Percentiles rank a stretch among this genome's conserved stretches.
Evolutionary conservation across 2,113 vertebrate species (phyloP).

Genomic region (Daubentonia madagascariensis): DNA sequence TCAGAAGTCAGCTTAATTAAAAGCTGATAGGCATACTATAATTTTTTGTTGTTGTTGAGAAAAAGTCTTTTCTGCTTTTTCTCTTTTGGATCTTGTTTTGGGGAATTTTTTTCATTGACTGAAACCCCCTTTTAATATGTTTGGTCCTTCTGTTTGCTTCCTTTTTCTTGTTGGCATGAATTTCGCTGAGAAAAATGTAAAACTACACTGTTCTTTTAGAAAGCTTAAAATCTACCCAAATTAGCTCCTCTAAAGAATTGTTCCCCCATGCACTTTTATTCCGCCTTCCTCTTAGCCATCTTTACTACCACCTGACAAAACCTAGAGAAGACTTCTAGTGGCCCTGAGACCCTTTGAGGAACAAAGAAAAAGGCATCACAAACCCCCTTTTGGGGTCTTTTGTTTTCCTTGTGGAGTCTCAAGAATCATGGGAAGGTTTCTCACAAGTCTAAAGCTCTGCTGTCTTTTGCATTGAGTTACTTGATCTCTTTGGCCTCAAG

Average conservation of each 20-base stretch:
- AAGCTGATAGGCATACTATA: background rate
- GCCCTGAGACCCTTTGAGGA: background rate
- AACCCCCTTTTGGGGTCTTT: background rate
- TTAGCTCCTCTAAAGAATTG: background rate
- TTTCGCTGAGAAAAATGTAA: background rate
- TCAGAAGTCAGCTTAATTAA: background rate
- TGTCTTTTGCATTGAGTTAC: background rate
- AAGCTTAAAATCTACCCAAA: background rate
- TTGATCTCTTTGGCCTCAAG: background rate
- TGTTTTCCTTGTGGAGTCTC: background rate
- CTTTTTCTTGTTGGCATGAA: background rate
- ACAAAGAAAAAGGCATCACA: background rate
- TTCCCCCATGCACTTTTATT: background rate
- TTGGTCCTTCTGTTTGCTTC: background rate
- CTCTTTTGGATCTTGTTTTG: background rate
- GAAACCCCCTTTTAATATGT: background rate
- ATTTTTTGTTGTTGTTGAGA: background rate
- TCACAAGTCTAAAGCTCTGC: background rate
- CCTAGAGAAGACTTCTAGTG: background rate
- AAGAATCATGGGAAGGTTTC: background rate
- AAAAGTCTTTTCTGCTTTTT: background rate
- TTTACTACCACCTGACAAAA: background rate
- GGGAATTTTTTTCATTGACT: background rate
- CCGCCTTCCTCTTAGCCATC: background rate
- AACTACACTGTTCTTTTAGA: background rate